Conservation (phyloP, 1,140 invertebrate species). For the Mylabris phalerata region DNA sequence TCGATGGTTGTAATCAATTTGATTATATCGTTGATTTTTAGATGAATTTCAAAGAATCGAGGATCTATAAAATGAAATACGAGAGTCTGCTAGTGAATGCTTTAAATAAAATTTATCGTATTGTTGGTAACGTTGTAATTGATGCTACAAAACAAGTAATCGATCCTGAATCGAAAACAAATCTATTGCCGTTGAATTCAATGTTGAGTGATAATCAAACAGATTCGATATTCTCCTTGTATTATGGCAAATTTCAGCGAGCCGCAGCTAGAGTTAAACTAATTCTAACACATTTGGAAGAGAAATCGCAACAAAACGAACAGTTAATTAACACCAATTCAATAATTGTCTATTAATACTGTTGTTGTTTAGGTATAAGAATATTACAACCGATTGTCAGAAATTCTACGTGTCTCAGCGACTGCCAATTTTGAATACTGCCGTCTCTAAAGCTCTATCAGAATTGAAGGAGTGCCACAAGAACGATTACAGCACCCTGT, state of each 20-base stretch:
- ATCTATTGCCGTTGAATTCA: constrained; percentile 38
- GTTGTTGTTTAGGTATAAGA: constrained; percentile 54
- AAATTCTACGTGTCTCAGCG: constrained; percentile 77
- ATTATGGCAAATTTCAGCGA: constrained; percentile 91
- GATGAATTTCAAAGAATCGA: constrained; percentile 69
- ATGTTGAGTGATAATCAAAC: constrained; percentile 31
- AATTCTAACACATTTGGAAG: constrained; percentile 76
- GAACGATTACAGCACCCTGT: constrained; percentile 81
- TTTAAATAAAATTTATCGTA: constrained; percentile 49
- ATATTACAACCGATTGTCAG: constrained; percentile 74
- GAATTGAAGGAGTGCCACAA: constrained; percentile 63
- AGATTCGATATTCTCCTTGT: constrained; percentile 80
- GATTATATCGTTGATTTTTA: constrained; percentile 33
- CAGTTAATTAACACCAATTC: constrained; percentile 50
- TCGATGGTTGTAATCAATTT: constrained; percentile 30
- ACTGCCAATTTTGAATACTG: constrained; percentile 63
- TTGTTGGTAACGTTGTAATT: constrained; percentile 33
- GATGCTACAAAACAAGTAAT: constrained; percentile 69
- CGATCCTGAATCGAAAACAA: constrained; percentile 43
- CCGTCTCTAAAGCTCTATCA: constrained; percentile 67
- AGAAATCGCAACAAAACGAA: constrained; percentile 58
- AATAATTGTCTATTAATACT: not conserved
- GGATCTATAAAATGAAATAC: constrained; percentile 74
- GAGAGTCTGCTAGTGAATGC: constrained; percentile 65
- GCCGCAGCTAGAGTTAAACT: constrained; percentile 75